Base-by-base conservation (phyloP, 2,113 vertebrate genomes). In the Anguilla japonica region DNA sequence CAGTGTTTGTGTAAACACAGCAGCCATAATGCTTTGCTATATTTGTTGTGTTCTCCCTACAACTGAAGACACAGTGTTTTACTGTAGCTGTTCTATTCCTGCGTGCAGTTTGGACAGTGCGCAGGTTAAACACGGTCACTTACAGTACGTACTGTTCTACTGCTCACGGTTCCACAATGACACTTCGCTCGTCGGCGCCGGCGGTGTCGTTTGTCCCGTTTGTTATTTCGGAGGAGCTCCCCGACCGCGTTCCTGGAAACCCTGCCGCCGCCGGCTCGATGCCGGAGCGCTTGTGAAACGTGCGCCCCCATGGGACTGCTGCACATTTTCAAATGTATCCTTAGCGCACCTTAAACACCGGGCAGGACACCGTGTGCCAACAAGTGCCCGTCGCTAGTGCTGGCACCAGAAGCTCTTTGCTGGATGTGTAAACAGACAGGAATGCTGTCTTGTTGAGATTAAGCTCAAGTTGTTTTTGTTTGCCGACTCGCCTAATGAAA, bases 401-500 rank as follows among this genome's bases (percentile, higher is more conserved):
- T 53, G 50, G 50, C 20, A 67, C 3, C 8, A 67, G 50, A 53
- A 53, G 50, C 50, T 14, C 8, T 13, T 67, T 20, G 60, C 60
- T 67, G 60, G 60, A 26, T 67, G 56, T 81, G 26, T 41, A 0
- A 26, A 84, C 39, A 78, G 67, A 34, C 57, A 41, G 26, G 11
- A 78, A 40, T 78, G 43, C 46, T 34, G 60, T 26, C 34, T 78
- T 50, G 63, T 43, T 46, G 57, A 29, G 56, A 56, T 50, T 26
- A 75, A 7, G 60, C 78, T 15, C 81, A 78, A 63, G 46, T 50
- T 86, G 57, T 86, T 71, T 79, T 40, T 46, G 60, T 18, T 39
- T 46, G 50, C 39, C 46, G 53, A 13, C 3, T 85, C 50, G 29
- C n/a, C 46, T 50, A 80, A 60, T 50, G 43, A 56, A 39, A 57